Evolutionary conservation across 2,113 vertebrate genomes (phyloP), one percentile per base, ranked within the genome.

Genomic region (Planiliza haematocheilus): DNA sequence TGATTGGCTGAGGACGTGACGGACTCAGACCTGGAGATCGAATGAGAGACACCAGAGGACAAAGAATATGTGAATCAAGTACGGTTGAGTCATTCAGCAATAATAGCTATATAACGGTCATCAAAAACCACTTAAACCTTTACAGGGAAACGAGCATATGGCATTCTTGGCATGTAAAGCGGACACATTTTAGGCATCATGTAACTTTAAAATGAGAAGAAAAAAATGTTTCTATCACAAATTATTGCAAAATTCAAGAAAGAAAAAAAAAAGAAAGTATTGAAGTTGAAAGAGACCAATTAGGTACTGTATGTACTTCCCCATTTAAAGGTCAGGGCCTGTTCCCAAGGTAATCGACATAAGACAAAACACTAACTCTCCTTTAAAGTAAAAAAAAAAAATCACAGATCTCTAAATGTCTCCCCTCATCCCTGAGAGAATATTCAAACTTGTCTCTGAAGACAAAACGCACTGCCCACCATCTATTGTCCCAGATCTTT

Each of bases 1-100:
- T 53, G 91, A 91, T 90, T 86, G 88, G 91, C 81, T 71, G 85
- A 90, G 77, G 81, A 83, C 68, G 80, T 77, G 87, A 86, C 81
- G 63, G 82, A 81, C 84, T 89, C 73, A 86, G 79, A 91, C 78
- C 93, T 83, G 77, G 59, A 77, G 53, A 46, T 57, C 8, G 50
- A n/a, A 68, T 0, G 12, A 60, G 51, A 66, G 48, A 59, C 14
- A 49, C 39, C 18, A 69, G 2, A 71, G 16, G 12, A 71, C 38
- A 67, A 65, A 46, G 8, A 38, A 46, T 18, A 2, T 66, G 5
- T 58, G 17, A 42, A 30, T 51, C 1, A 43, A 24, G 14, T 53
- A 34, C 17, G 18, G 10, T 50, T 16, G 9, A 14, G 37, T 60
- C n/a, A 62, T 59, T 43, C 21, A 45, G 16, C 4, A 59, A 36